A percentile compares a stretch with the other conserved stretches of the same genome.
phyloP scores from a whole-genome alignment of 2,113 vertebrate genomes.

The Chloebia gouldiae region DNA sequence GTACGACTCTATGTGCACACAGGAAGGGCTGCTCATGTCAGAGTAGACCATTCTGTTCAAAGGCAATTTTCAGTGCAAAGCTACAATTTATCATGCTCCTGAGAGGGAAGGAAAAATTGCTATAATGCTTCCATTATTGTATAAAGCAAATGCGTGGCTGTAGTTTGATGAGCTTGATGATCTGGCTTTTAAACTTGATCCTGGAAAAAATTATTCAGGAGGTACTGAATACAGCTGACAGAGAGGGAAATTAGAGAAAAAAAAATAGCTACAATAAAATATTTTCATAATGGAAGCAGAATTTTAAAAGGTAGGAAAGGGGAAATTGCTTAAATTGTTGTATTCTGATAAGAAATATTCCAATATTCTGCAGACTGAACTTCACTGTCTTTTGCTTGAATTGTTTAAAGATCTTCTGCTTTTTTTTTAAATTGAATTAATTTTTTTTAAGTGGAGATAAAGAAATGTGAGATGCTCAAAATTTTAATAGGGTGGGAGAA shows the following conservation, averaged over 20 bases:
- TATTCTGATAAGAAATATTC: not conserved
- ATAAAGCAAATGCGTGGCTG: not conserved
- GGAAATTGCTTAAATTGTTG: not conserved
- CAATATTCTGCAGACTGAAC: not conserved
- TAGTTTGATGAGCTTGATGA: not conserved
- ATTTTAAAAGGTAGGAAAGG: not conserved
- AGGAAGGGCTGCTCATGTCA: not conserved
- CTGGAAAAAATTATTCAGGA: not conserved
- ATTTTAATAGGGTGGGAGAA: not conserved
- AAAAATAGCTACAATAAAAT: not conserved
- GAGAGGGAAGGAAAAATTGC: not conserved
- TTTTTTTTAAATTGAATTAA: not conserved
- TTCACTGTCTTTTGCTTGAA: not conserved
- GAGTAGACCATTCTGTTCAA: not conserved
- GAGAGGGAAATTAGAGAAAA: not conserved
- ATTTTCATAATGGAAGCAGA: not conserved
- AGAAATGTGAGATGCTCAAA: not conserved
- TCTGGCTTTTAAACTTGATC: not conserved
- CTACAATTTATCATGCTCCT: not conserved
- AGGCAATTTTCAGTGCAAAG: not conserved
- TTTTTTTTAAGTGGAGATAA: not conserved
- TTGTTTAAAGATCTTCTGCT: not conserved
- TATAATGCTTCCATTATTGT: not conserved
- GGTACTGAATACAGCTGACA: not conserved
- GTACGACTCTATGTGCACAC: not conserved